phyloP scores from a whole-genome alignment of 2,797 vertebrate genomes.

The Crocidura indochinensis region DNA sequence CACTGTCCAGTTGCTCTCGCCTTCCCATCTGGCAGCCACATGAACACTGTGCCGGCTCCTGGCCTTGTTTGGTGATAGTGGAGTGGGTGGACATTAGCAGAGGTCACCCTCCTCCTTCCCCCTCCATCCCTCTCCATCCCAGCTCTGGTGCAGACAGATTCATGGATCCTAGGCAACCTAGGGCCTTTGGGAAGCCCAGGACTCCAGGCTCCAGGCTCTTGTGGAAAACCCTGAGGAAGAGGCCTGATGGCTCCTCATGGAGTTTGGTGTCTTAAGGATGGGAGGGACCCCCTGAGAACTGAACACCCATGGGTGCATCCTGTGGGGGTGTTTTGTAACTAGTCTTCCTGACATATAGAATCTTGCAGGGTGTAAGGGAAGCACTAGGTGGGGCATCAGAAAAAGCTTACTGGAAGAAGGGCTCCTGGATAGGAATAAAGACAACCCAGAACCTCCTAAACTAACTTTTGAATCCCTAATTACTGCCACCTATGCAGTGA shows the following conservation, averaged over 20 bases:
- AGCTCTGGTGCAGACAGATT: not conserved
- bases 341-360: no score
- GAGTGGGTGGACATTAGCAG: not conserved
- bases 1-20: conserved; percentile 34
- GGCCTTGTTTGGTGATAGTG: conserved; percentile 12
- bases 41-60: conserved; percentile 4
- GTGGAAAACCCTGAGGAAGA: not conserved
- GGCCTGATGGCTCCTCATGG: no score
- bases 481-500: not conserved
- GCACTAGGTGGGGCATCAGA: conserved; percentile 67
- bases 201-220: not conserved
- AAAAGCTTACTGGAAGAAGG: conserved; percentile 81
- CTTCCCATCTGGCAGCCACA: conserved; percentile 49
- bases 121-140: not conserved
- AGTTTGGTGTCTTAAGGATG: conserved; percentile 19
- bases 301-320: not conserved
- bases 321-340: no score
- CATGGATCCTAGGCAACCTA: not conserved
- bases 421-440: conserved; percentile 37
- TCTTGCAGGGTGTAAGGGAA: no score
- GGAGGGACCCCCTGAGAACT: not conserved
- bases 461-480: not conserved
- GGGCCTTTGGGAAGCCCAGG: not conserved
- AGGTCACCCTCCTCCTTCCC: not conserved
- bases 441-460: not conserved